phyloP scores from a whole-genome alignment of 2,113 vertebrate genomes.

The Saccopteryx leptura region DNA sequence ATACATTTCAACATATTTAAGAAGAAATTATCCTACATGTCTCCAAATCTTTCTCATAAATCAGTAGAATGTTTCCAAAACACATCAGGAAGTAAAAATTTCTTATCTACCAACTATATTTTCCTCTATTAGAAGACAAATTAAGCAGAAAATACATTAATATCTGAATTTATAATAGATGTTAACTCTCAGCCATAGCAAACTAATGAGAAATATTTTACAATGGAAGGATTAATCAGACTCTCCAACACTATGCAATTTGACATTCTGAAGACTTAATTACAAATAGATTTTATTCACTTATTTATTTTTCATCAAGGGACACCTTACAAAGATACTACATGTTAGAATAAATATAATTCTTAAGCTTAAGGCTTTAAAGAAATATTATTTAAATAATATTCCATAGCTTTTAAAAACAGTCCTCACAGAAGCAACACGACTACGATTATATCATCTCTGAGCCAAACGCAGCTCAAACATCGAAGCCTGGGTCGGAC shows the following conservation, averaged over 20 bases:
- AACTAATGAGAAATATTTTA: conserved; percentile 79
- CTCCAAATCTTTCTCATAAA: conserved; percentile 70
- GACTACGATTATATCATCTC: background rate
- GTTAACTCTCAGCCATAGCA: conserved; percentile 81
- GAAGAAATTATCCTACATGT: conserved; percentile 65
- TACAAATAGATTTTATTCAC: conserved; percentile 66
- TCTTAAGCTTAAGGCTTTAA: conserved; percentile 65
- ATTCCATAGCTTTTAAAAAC: conserved; percentile 31
- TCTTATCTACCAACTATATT: conserved; percentile 72
- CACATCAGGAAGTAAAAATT: conserved; percentile 75
- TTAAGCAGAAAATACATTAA: conserved; percentile 81
- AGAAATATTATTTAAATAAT: conserved; percentile 59
- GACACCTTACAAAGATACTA: conserved; percentile 55
- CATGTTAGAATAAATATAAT: conserved; percentile 67
- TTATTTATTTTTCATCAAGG: conserved; percentile 71
- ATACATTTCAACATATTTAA: conserved; percentile 75
- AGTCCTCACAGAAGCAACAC: background rate
- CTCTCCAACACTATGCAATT: conserved; percentile 67
- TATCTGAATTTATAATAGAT: conserved; percentile 78
- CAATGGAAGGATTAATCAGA: conserved; percentile 77
- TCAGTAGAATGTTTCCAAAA: conserved; percentile 75
- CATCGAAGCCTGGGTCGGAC: background rate
- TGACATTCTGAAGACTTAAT: conserved; percentile 81
- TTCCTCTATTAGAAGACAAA: conserved; percentile 71
- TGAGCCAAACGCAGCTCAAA: background rate